These are phyloP conservation scores for Dolichoris vasculosae DNA, from an alignment of 1,140 invertebrate genomes.

Conservation along the genomic window DNA sequence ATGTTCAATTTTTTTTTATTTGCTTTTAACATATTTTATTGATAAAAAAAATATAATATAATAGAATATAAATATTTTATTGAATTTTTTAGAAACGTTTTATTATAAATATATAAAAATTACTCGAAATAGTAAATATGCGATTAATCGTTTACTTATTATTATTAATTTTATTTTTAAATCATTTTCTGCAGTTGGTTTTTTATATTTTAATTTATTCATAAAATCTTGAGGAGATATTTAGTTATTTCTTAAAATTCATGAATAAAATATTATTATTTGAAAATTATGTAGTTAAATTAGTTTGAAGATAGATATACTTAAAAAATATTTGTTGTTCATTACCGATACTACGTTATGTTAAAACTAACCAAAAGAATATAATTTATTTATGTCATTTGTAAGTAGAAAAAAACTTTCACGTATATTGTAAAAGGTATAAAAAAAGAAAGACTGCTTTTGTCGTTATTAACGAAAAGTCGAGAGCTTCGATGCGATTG, in stretches of 20 bases:
- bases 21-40: slow-evolving; percentile 37
- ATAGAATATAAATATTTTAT: slow-evolving; percentile 22
- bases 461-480: slow-evolving; percentile 52
- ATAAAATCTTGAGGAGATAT: slow-evolving; percentile 27
- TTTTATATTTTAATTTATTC: slow-evolving; percentile 27
- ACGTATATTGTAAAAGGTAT: neutral
- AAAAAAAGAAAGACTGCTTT: slow-evolving; percentile 50
- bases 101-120: neutral
- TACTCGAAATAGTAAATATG: neutral
- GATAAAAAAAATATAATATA: slow-evolving; percentile 4
- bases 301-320: neutral
- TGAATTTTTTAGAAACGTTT: slow-evolving; percentile 8
- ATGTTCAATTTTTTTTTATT: slow-evolving; percentile 41
- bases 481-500: slow-evolving; percentile 65
- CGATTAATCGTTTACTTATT: slow-evolving; percentile 3
- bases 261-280: slow-evolving; percentile 18
- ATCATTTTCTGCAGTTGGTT: neutral
- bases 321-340: slow-evolving; percentile 25
- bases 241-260: slow-evolving; percentile 19
- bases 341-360: slow-evolving; percentile 25
- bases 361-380: slow-evolving; percentile 16
- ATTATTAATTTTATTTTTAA: neutral
- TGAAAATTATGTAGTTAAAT: slow-evolving; percentile 36
- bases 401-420: neutral
- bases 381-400: slow-evolving; percentile 40